Evolutionary conservation across 2,888 invertebrate genomes (phyloP).

Genomic region (Cephus rjabovi): DNA sequence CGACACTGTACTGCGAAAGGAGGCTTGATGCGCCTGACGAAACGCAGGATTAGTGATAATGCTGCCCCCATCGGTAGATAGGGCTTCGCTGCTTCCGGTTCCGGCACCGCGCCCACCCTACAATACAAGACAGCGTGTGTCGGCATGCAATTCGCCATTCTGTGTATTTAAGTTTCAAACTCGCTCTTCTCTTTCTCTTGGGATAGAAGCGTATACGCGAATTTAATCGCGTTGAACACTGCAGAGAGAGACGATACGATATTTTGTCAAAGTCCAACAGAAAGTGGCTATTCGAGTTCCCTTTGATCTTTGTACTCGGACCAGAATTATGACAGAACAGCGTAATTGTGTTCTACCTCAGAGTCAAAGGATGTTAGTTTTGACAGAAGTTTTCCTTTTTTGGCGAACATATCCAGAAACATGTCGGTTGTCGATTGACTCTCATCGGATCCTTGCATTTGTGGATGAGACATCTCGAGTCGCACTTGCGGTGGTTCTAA

Average conservation of each 20-base stretch:
- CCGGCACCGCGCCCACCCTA: slow-evolving; percentile 54
- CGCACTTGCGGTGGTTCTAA: slow-evolving; percentile 73
- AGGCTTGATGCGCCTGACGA: slow-evolving; percentile 78
- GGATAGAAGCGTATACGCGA: not conserved
- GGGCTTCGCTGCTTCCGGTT: slow-evolving; percentile 55
- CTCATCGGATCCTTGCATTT: slow-evolving; percentile 72
- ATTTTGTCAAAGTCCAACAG: not conserved
- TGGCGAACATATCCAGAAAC: slow-evolving; percentile 93
- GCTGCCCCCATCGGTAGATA: slow-evolving; percentile 78
- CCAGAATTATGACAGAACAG: not conserved
- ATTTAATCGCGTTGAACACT: not conserved
- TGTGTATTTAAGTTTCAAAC: not conserved
- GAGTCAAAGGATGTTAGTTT: slow-evolving; percentile 91
- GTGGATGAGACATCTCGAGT: slow-evolving; percentile 70
- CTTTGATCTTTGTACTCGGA: not conserved
- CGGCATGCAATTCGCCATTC: not conserved
- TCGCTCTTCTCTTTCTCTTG: not conserved
- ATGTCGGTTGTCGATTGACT: slow-evolving; percentile 88
- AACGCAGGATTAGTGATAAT: slow-evolving; percentile 85
- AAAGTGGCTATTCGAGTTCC: not conserved
- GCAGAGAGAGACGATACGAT: not conserved
- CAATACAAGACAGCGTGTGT: slow-evolving; percentile 30
- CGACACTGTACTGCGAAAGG: slow-evolving; percentile 90
- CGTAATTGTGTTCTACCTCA: slow-evolving; percentile 74
- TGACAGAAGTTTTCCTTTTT: slow-evolving; percentile 89